Base-by-base conservation (phyloP, 2,797 vertebrate genomes). In the Orestias chungarensis region DNA sequence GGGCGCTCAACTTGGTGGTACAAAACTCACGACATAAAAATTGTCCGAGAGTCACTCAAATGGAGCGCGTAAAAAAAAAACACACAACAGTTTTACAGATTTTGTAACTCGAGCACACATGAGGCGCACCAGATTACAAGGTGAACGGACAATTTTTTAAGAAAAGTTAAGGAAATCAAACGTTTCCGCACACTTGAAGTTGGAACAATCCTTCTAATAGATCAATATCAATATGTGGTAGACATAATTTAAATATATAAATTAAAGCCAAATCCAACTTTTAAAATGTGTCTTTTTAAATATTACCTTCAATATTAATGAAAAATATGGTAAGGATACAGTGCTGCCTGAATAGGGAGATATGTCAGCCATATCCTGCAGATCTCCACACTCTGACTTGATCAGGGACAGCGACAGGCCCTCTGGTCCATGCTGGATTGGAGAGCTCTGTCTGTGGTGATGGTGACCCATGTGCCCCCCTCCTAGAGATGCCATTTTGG, bases 271-370 rank as follows among this genome's bases (percentile, higher is more conserved):
- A 20, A 59, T 23, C 17, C 18, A 7, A 3, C 3, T 3, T 35
- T 9, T 35, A 23, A 23, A 59, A 59, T 35, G 35, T 9, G 17
- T 40, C 10, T n/a, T 62, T 62, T 35, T 14, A 61, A 20, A 14
- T 23, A 61, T 61, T 62, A 62, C 35, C 35, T 62, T 62, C 59
- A 62, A 40, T 25, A 40, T 35, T 61, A 31, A 62, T 9, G 9
- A 20, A 20, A 59, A 4, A 42, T 31, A 8, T 10, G 1, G 18
- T 3, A 90, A 99, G 97, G 98, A 99, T 99, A 99, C 98, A 88
- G 96, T 97, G 95, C 95, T 97, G 94, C 97, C 95, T 75, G 98
- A 99, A 90, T 97, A 99, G 49, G 97, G 96, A 2, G 98, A 99
- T 82, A 99, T 99, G 90, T 99, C 98, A 0, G 97, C 95, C 95